phyloP scores from a whole-genome alignment of 2,888 invertebrate genomes.

The Drepanosiphum platanoidis region DNA sequence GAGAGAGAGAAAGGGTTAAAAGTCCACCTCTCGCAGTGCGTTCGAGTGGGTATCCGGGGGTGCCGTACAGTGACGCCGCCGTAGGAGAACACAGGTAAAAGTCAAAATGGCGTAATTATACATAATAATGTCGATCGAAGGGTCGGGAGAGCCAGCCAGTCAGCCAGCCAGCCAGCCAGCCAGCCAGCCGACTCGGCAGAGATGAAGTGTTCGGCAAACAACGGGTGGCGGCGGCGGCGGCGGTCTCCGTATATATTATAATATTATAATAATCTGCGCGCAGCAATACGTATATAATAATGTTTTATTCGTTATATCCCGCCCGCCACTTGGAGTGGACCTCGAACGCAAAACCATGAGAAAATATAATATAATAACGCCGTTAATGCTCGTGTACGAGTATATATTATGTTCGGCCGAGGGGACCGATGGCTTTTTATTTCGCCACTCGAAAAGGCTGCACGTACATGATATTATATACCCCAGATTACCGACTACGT shows the following conservation, averaged over 20 bases:
- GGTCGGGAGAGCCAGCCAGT: constrained; percentile 17
- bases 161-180: neutral
- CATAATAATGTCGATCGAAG: constrained; percentile 30
- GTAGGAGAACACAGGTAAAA: constrained; percentile 39
- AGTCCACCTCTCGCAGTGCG: neutral
- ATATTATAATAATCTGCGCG: neutral
- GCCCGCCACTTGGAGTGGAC: constrained; percentile 27
- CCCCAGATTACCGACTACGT: neutral
- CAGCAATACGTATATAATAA: neutral
- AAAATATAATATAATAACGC: constrained; percentile 37
- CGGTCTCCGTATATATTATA: no score
- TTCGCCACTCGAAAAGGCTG: constrained; percentile 22
- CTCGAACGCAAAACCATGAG: constrained; percentile 27
- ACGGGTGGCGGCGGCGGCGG: constrained; percentile 39
- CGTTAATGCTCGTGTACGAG: no score
- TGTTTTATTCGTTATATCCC: no score
- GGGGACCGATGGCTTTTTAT: constrained; percentile 18
- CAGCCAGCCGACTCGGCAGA: neutral
- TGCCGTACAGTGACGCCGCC: no score
- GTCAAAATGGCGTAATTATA: constrained; percentile 61
- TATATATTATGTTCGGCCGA: no score
- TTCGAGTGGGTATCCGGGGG: no score
- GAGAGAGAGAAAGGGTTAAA: constrained; percentile 38
- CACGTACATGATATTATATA: neutral
- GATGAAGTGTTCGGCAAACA: constrained; percentile 61